phyloP scores from a whole-genome alignment of 2,113 vertebrate genomes.

The Macaca nemestrina region DNA sequence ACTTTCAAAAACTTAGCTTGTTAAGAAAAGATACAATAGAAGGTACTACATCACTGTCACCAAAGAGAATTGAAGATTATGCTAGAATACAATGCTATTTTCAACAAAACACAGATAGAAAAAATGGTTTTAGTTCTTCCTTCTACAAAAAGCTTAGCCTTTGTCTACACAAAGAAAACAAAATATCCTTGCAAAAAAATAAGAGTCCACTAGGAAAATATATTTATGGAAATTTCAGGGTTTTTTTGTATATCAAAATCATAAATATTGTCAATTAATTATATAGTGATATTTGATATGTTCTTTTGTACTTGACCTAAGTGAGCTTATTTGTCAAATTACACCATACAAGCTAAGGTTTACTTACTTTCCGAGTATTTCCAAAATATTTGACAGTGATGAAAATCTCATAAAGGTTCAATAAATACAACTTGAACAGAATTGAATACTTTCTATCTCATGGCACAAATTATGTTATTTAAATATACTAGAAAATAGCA shows the following conservation, averaged over 20 bases:
- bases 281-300: not conserved
- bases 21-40: not conserved
- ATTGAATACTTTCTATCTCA: not conserved
- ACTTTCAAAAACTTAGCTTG: not conserved
- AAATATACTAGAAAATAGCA: conserved; percentile 18
- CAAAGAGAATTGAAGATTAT: conserved; percentile 17
- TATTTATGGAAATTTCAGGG: not conserved
- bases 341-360: not conserved
- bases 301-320: not conserved
- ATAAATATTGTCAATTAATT: not conserved
- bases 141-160: conserved; percentile 3
- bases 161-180: not conserved
- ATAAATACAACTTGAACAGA: not conserved
- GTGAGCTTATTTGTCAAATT: not conserved
- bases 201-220: not conserved
- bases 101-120: not conserved
- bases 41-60: not conserved
- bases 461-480: conserved; percentile 5
- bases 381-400: not conserved
- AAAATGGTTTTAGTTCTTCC: not conserved
- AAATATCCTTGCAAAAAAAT: not conserved
- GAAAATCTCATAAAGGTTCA: not conserved
- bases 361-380: not conserved
- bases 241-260: not conserved
- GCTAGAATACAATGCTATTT: not conserved